Conservation (phyloP, 2,888 invertebrate genomes). For the Spilarctia lutea region DNA sequence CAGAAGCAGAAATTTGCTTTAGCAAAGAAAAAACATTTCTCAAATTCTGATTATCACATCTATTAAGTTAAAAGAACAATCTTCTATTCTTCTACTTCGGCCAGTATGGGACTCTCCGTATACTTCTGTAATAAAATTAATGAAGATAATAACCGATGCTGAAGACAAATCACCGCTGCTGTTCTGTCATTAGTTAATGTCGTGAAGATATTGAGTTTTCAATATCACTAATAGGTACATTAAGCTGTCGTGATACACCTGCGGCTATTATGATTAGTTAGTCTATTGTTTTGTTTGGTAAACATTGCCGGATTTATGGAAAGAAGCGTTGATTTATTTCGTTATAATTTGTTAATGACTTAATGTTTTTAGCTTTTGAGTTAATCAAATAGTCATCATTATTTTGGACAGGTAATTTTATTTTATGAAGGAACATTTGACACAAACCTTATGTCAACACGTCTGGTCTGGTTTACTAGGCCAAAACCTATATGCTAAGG, state of each 20-base stretch:
- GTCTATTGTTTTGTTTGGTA: conserved; percentile 18
- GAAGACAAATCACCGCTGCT: conserved; percentile 40
- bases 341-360: background rate
- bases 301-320: conserved; percentile 26
- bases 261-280: conserved; percentile 32
- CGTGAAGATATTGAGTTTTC: conserved; percentile 58
- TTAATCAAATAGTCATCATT: background rate
- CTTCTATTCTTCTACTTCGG: background rate
- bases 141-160: conserved; percentile 28
- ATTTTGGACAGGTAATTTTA: background rate
- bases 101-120: background rate
- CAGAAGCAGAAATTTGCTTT: too few species aligned
- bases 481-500: too few species aligned
- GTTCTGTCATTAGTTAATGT: conserved; percentile 52
- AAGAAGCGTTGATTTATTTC: background rate
- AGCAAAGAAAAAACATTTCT: background rate
- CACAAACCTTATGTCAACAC: too few species aligned
- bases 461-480: too few species aligned
- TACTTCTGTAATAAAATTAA: conserved; percentile 29
- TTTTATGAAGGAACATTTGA: too few species aligned
- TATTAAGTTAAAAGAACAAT: background rate
- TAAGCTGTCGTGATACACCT: conserved; percentile 50
- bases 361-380: background rate
- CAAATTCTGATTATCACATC: background rate
- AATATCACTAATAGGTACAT: conserved; percentile 60